Evolutionary conservation across 2,888 invertebrate species (phyloP).

Genomic region (Eilema sororculum): DNA sequence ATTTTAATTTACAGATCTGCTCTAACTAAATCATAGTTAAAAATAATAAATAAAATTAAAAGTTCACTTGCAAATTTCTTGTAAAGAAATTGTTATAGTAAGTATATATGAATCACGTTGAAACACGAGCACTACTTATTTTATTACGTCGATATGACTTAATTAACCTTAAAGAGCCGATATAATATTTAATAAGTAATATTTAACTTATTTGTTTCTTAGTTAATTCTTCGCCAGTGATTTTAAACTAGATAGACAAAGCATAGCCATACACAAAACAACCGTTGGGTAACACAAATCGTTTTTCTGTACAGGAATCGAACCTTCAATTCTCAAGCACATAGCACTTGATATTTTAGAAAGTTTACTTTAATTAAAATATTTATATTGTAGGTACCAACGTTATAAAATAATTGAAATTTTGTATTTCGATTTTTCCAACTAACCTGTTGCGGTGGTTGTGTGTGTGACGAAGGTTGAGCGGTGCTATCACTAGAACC

Average conservation of each 20-base stretch:
- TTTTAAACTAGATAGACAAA: not conserved
- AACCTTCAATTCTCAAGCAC: not conserved
- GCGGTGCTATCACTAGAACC: constrained; percentile 78
- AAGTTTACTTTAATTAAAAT: not conserved
- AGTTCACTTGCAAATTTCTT: not conserved
- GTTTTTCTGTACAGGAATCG: not conserved
- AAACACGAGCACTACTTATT: not conserved
- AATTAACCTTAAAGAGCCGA: no score
- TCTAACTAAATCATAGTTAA: no score
- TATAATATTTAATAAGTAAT: no score
- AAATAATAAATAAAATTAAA: no score
- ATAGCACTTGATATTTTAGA: not conserved
- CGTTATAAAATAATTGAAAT: not conserved
- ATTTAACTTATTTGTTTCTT: not conserved
- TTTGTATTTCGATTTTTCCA: not conserved
- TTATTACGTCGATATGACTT: no score
- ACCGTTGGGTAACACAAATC: not conserved
- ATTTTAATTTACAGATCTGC: no score
- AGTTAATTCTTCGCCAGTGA: not conserved
- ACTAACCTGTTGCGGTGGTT: constrained; percentile 78
- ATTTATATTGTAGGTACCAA: not conserved
- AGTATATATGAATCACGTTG: not conserved
- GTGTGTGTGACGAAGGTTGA: constrained; percentile 80
- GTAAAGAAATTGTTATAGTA: not conserved
- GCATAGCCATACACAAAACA: not conserved